Conservation (phyloP, 2,888 invertebrate genomes). For the Perithous albicinctus region DNA sequence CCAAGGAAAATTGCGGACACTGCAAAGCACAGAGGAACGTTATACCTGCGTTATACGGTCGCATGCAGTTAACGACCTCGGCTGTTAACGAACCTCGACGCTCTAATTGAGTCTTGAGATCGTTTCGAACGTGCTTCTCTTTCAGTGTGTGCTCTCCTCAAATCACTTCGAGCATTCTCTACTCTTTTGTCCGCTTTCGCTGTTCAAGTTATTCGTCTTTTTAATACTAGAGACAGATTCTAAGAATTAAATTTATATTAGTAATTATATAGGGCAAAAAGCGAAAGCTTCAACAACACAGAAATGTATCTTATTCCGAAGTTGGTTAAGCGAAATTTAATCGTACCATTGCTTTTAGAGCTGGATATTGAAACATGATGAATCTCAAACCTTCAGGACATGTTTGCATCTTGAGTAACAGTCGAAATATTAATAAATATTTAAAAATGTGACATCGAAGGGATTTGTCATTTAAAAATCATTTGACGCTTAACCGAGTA, state of each 20-base stretch:
- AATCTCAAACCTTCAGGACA: too few species aligned
- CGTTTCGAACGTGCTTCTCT: slow-evolving; percentile 45
- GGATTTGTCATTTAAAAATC: too few species aligned
- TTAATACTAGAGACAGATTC: neutral
- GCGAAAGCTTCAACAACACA: neutral
- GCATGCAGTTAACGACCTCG: slow-evolving; percentile 76
- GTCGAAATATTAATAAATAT: too few species aligned
- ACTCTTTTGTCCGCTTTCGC: neutral
- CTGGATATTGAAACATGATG: too few species aligned
- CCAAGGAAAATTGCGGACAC: slow-evolving; percentile 31
- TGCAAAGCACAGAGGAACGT: slow-evolving; percentile 22
- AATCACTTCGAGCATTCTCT: neutral
- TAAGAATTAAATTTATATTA: neutral
- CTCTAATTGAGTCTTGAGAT: slow-evolving; percentile 76
- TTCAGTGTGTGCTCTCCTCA: neutral
- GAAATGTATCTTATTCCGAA: too few species aligned
- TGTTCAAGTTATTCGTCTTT: neutral
- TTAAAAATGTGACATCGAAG: too few species aligned
- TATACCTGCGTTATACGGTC: slow-evolving; percentile 39
- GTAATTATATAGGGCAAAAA: neutral
- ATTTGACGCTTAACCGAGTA: too few species aligned
- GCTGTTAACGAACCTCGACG: slow-evolving; percentile 76
- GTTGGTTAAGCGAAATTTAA: neutral
- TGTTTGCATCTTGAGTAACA: too few species aligned
- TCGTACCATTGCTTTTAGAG: neutral